Conservation (phyloP, 2,113 vertebrate species). For the Cyphomyrus discorhynchus region DNA sequence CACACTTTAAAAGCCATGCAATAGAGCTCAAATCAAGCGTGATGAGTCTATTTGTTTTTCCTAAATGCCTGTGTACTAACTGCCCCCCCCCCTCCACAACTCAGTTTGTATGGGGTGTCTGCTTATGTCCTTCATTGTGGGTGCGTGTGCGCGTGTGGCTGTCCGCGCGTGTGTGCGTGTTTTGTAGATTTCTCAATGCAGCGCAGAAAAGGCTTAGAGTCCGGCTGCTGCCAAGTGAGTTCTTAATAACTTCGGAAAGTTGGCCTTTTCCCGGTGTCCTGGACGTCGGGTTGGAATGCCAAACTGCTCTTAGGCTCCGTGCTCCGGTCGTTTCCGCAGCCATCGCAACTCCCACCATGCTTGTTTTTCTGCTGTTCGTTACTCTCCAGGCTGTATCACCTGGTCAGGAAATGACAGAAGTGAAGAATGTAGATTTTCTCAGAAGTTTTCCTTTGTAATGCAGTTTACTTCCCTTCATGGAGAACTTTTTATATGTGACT, state of each 20-base stretch:
- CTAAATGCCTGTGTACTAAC: slow-evolving; percentile 2
- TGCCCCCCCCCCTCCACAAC: not conserved
- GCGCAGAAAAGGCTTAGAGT: not conserved
- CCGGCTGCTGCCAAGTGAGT: slow-evolving; percentile 4
- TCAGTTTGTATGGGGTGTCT: not conserved
- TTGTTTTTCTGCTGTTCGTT: not conserved
- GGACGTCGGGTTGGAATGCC: not conserved
- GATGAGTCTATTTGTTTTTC: slow-evolving; percentile 14
- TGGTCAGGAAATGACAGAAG: not conserved
- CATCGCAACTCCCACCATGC: not conserved
- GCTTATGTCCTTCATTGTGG: not conserved
- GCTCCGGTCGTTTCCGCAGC: not conserved
- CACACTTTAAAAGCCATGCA: not conserved
- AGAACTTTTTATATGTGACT: not conserved
- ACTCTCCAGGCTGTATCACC: not conserved
- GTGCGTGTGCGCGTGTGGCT: not conserved
- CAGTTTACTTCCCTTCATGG: not conserved
- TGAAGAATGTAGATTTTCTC: not conserved
- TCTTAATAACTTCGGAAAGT: slow-evolving; percentile 15
- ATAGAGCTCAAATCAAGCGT: not conserved
- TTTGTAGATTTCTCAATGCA: slow-evolving; percentile 15
- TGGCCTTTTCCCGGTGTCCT: not conserved
- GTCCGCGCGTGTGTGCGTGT: not conserved
- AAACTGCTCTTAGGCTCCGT: not conserved
- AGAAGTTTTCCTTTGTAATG: not conserved